These are phyloP conservation scores for Neosalanx taihuensis DNA, from an alignment of 2,797 vertebrate species.

Conservation along the genomic window DNA sequence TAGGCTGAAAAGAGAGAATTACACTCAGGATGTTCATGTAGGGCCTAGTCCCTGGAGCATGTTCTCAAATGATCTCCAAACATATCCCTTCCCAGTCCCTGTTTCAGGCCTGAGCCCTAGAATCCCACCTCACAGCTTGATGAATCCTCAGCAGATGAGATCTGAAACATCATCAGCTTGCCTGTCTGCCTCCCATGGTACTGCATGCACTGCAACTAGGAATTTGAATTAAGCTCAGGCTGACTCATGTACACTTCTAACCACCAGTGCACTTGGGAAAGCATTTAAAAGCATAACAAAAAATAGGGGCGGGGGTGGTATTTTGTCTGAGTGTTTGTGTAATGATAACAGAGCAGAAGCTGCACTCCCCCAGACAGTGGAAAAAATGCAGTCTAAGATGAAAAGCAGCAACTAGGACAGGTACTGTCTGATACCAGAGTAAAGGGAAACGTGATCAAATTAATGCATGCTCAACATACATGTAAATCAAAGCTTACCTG, in stretches of 20 bases:
- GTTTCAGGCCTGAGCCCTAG: neutral
- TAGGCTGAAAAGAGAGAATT: conserved; percentile 3
- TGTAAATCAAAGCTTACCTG: too few relatives aligned
- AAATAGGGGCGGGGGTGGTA: too few relatives aligned
- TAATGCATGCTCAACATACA: neutral
- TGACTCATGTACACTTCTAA: conserved; percentile 47
- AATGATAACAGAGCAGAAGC: conserved; percentile 3
- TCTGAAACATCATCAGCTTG: neutral
- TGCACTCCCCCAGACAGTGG: conserved; percentile 27
- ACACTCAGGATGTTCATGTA: conserved; percentile 8
- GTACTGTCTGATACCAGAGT: neutral
- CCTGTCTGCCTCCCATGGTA: neutral
- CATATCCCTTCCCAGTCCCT: neutral
- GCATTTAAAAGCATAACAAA: neutral
- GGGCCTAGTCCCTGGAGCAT: neutral
- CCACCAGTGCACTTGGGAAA: neutral
- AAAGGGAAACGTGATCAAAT: conserved; percentile 9
- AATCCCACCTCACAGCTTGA: too few relatives aligned
- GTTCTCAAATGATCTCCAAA: conserved; percentile 5
- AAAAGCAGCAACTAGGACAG: conserved; percentile 12
- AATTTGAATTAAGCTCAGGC: conserved; percentile 12
- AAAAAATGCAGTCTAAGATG: conserved; percentile 15
- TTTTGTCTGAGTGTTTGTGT: neutral
- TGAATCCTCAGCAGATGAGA: neutral
- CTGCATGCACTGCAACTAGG: conserved; percentile 28